These are phyloP conservation scores for Cardiocondyla obscurior DNA, from an alignment of 1,140 invertebrate species.

Conservation along the genomic window DNA sequence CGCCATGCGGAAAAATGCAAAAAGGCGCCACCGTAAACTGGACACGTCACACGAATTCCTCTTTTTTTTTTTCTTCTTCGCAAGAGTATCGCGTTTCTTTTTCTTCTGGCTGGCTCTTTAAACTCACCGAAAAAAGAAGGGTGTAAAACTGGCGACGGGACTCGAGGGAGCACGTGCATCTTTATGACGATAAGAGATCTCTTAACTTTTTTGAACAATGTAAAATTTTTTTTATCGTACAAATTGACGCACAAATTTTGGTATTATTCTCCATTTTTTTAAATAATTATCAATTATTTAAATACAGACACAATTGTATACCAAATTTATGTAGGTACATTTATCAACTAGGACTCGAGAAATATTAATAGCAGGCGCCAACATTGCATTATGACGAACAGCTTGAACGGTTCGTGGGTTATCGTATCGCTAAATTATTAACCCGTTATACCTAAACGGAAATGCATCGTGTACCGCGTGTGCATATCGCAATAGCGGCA, in stretches of 20 bases:
- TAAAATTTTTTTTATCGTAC: background rate
- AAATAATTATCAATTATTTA: too few relatives aligned
- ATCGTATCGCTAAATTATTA: slow-evolving; percentile 19
- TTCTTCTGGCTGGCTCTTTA: slow-evolving; percentile 64
- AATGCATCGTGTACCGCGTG: background rate
- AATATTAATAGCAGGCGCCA: background rate
- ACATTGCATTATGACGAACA: background rate
- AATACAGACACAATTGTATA: too few relatives aligned
- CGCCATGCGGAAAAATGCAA: slow-evolving; percentile 72
- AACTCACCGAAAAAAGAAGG: slow-evolving; percentile 7
- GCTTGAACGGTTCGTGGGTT: background rate
- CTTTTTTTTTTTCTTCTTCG: slow-evolving; percentile 18
- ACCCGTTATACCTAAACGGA: slow-evolving; percentile 12
- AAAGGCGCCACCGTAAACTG: slow-evolving; percentile 74
- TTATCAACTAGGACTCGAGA: background rate
- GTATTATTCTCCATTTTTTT: too few relatives aligned
- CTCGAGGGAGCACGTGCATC: slow-evolving; percentile 30
- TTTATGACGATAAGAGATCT: background rate
- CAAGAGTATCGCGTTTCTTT: background rate
- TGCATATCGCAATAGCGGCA: background rate
- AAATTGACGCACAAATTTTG: background rate
- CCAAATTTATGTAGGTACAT: too few relatives aligned
- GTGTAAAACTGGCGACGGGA: background rate
- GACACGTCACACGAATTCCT: slow-evolving; percentile 62
- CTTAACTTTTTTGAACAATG: background rate